Conservation (phyloP, 2,888 invertebrate species). For the Zhengitettix transpicula region DNA sequence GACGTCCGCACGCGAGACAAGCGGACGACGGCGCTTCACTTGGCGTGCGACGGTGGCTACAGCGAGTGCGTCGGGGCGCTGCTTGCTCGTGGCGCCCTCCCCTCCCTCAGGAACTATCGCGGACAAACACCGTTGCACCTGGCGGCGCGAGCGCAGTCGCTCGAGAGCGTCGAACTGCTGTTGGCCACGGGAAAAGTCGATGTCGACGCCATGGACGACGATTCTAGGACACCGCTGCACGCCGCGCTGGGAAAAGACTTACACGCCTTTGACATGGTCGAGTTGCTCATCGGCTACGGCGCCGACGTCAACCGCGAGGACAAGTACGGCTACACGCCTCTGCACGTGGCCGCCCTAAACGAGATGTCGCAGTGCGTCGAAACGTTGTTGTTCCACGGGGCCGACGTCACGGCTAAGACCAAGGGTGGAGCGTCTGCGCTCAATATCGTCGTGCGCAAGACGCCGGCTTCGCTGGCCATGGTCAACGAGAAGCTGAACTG, state of each 20-base stretch:
- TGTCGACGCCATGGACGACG: slow-evolving; percentile 63
- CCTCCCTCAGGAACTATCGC: slow-evolving; percentile 54
- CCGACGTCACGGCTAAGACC: slow-evolving; percentile 76
- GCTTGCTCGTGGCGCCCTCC: slow-evolving; percentile 56
- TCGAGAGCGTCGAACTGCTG: slow-evolving; percentile 65
- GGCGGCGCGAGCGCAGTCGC: slow-evolving; percentile 61
- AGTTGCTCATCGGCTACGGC: slow-evolving; percentile 59
- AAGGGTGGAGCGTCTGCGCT: slow-evolving; percentile 75
- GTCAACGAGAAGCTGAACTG: slow-evolving; percentile 66
- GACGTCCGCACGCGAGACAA: slow-evolving; percentile 55
- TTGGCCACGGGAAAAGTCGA: slow-evolving; percentile 58
- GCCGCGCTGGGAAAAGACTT: slow-evolving; percentile 73
- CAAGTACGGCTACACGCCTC: slow-evolving; percentile 69
- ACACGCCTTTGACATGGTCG: slow-evolving; percentile 62
- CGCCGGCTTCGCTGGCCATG: slow-evolving; percentile 69
- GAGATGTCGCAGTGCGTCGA: slow-evolving; percentile 74
- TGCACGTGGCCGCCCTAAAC: slow-evolving; percentile 73
- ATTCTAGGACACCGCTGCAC: slow-evolving; percentile 66
- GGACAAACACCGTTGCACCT: slow-evolving; percentile 75
- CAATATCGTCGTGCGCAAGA: slow-evolving; percentile 71
- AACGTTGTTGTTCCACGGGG: slow-evolving; percentile 65
- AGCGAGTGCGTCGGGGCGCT: slow-evolving; percentile 62
- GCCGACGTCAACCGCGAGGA: slow-evolving; percentile 72
- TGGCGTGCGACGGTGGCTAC: slow-evolving; percentile 78
- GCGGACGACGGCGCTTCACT: slow-evolving; percentile 62